Conservation (phyloP, 1,140 invertebrate genomes). For the Coenobita brevimanus region DNA sequence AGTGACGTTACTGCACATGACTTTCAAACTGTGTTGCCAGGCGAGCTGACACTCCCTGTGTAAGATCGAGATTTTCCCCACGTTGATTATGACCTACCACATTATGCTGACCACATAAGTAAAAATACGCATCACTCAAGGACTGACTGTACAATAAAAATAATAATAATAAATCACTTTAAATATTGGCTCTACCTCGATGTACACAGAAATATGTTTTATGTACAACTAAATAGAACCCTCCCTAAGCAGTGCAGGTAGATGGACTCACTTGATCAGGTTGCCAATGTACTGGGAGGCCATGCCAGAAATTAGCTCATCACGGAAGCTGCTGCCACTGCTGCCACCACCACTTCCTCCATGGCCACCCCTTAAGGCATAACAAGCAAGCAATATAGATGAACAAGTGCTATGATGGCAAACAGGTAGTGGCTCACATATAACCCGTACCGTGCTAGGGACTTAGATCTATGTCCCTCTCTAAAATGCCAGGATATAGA, state of each 20-base stretch:
- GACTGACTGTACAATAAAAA: too few relatives aligned
- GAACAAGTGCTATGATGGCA: not conserved
- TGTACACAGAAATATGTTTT: not conserved
- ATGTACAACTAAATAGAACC: not conserved
- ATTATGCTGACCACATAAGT: too few relatives aligned
- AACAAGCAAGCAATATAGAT: not conserved
- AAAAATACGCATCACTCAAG: too few relatives aligned
- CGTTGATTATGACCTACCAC: too few relatives aligned
- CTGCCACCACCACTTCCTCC: constrained; percentile 23
- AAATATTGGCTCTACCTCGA: not conserved
- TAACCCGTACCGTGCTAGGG: too few relatives aligned
- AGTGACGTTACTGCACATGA: too few relatives aligned
- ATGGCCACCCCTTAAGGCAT: constrained; percentile 7
- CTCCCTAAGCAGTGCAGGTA: not conserved
- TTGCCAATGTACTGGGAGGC: constrained; percentile 52
- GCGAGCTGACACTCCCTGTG: too few relatives aligned
- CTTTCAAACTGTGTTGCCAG: too few relatives aligned
- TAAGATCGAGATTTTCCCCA: too few relatives aligned
- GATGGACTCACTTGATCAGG: constrained; percentile 4
- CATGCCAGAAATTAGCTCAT: constrained; percentile 47
- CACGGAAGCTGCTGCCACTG: constrained; percentile 25
- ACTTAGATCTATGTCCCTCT: too few relatives aligned
- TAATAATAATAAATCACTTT: not conserved
- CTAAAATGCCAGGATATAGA: too few relatives aligned
- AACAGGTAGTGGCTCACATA: not conserved